Evolutionary conservation across 1,140 invertebrate species (phyloP), one percentile per base, ranked within the genome.

Genomic region (Muscidifurax raptorellus): DNA sequence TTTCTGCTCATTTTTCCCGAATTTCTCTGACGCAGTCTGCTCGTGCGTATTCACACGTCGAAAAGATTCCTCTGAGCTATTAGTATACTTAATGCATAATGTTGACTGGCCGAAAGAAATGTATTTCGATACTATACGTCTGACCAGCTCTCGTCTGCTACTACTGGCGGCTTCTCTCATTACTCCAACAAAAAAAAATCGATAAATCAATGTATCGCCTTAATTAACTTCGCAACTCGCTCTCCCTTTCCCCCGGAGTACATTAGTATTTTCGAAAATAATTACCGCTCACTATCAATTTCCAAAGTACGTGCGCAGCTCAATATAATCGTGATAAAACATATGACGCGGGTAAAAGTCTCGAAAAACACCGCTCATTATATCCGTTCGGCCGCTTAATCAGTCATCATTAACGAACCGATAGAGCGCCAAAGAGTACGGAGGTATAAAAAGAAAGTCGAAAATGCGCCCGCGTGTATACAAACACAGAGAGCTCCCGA

Each of bases 1-100:
- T 74, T 81, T 74, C 32, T 7, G 18, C 36, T 28, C 25, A 7
- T 44, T 69, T 47, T 80, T 71, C 18, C 66, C n/a, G 15, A 80
- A 80, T 22, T 0, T 2, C 1, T 30, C 22, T n/a, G 25, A 44
- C 64, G 22, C 64, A 69, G n/a, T 69, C 10, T 25, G 1, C 9
- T 28, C 22, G n/a, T 66, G 25, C 25, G 15, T 25, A 28, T 67
- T 27, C 22, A 27, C n/a, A 69, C 12, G 5, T 4, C 3, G 10
- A 22, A 69, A 80, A 44, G 27, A 27, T 44, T 6, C 30, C 22
- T n/a, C 59, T 5, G 59, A n/a, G n/a, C n/a, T n/a, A n/a, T n/a
- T n/a, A n/a, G 36, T 40, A 40, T 40, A 40, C n/a, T n/a, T 40
- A 40, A 36, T 36, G 36, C 7, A 9, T 0, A 10, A 9, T 40